Evolutionary conservation across 2,797 vertebrate genomes (phyloP).

Genomic region (Rhinoraja longicauda): DNA sequence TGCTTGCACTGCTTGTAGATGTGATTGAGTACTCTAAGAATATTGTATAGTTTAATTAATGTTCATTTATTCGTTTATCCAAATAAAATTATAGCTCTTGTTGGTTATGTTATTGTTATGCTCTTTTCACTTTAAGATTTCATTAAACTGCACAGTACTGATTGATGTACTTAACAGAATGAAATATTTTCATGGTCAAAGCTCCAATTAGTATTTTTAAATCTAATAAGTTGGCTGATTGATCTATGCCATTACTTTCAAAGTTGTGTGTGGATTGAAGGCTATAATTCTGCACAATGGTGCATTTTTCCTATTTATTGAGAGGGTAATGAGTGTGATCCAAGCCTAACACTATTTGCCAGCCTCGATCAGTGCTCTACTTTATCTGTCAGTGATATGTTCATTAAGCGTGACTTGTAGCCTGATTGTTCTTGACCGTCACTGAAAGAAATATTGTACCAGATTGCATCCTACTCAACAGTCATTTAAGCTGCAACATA

Average conservation of each 20-base stretch:
- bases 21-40: not conserved
- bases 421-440: conserved; percentile 1
- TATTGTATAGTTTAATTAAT: not conserved
- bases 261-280: not conserved
- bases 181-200: not conserved
- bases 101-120: not conserved
- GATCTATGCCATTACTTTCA: not conserved
- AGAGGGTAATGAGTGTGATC: not conserved
- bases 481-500: conserved; percentile 2
- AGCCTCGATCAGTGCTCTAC: not conserved
- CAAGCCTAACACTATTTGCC: not conserved
- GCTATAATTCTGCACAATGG: not conserved
- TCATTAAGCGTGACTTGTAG: conserved; percentile 31
- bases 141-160: not conserved
- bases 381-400: conserved; percentile 29
- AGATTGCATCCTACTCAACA: not conserved
- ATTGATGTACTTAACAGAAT: not conserved
- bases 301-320: not conserved
- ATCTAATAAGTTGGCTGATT: not conserved
- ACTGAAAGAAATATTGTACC: not conserved
- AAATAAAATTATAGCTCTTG: not conserved
- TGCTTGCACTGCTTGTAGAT: not conserved
- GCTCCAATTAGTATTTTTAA: not conserved
- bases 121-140: not conserved
- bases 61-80: not conserved